phyloP scores from a whole-genome alignment of 1,140 invertebrate genomes.

The Neomicropteryx cornuta region DNA sequence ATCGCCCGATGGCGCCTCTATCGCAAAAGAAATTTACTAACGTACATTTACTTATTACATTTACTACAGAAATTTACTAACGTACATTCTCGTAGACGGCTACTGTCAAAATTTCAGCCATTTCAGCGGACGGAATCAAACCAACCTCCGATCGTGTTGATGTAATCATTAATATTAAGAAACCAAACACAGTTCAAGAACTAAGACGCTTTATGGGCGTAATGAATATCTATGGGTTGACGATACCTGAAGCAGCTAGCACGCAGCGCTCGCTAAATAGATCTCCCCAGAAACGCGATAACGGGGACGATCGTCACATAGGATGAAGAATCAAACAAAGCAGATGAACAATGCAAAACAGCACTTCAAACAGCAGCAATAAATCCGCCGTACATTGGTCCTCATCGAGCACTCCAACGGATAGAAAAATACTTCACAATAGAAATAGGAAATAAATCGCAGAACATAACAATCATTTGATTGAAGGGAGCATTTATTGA shows the following conservation, averaged over 20 bases:
- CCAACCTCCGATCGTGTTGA: conserved; percentile 13
- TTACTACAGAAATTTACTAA: too few species aligned
- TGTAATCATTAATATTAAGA: conserved; percentile 17
- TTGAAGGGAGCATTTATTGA: too few species aligned
- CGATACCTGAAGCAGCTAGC: conserved; percentile 14
- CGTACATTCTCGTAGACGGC: too few species aligned
- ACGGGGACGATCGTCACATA: conserved; percentile 18
- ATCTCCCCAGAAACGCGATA: conserved; percentile 1
- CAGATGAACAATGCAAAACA: conserved; percentile 28
- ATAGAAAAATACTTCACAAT: too few species aligned
- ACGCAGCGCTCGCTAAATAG: conserved; percentile 2
- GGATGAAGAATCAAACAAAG: conserved; percentile 14
- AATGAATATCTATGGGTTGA: conserved; percentile 23
- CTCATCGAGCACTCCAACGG: too few species aligned
- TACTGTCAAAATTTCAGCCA: too few species aligned
- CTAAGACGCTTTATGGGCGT: conserved; percentile 28
- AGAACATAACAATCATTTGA: too few species aligned
- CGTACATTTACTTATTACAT: too few species aligned
- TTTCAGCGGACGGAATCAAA: conserved; percentile 20
- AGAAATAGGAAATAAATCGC: too few species aligned
- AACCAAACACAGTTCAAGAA: conserved; percentile 18
- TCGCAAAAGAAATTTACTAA: too few species aligned
- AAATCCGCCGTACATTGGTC: too few species aligned
- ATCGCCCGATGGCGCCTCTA: too few species aligned
- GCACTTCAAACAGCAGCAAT: conserved; percentile 17